These are phyloP conservation scores for Leptinotarsa rubiginosa DNA, from an alignment of 2,888 invertebrate species.

Conservation along the genomic window DNA sequence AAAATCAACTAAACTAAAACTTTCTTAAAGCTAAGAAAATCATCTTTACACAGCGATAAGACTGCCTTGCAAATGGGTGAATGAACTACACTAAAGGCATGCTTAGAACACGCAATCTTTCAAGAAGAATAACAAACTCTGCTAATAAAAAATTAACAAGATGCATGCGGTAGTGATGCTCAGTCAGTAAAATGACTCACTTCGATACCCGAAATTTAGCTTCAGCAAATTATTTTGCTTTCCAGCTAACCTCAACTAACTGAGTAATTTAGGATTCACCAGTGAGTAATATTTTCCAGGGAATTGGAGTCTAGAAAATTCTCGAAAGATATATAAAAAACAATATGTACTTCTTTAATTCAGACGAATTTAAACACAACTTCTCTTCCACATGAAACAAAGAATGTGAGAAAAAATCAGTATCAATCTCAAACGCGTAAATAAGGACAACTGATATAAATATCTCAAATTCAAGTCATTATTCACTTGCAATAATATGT, in stretches of 20 bases:
- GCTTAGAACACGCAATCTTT: background rate
- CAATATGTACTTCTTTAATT: no score
- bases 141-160: background rate
- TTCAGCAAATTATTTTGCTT: conserved; percentile 1
- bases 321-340: no score
- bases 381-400: no score
- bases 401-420: no score
- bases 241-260: background rate
- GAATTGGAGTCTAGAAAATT: background rate
- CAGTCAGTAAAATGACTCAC: background rate
- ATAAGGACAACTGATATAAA: no score
- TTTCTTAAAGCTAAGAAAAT: background rate
- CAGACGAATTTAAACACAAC: no score
- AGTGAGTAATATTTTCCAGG: background rate
- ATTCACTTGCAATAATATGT: no score
- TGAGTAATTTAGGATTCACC: no score
- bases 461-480: no score
- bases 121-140: background rate
- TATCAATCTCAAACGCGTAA: no score
- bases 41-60: background rate
- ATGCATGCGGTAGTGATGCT: background rate
- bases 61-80: background rate
- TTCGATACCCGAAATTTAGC: background rate
- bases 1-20: no score
- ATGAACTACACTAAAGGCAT: conserved; percentile 1